Evolutionary conservation across 1,140 invertebrate species (phyloP), one percentile per base, ranked within the genome.

Genomic region (Laupala kohalensis): DNA sequence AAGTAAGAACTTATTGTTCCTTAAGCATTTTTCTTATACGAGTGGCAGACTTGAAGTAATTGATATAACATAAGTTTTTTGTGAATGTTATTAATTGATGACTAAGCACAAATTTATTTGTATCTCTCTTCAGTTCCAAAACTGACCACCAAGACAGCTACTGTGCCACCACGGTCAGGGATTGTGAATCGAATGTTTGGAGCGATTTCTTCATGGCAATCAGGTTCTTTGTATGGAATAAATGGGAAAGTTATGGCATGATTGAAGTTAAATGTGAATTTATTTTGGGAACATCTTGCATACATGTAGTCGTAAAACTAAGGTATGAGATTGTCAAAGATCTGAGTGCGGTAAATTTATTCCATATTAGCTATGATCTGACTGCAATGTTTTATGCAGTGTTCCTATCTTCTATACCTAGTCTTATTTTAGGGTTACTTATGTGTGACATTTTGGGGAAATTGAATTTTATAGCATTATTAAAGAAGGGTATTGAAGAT

Each of bases 211-310:
- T 85, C 79, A 37, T 76, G 84, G 86, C 25, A 87, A 86, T 79
- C 81, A 84, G 69, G 79, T 87, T 27, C 78, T 87, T 30, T 85
- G 84, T 77, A 81, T 78, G 67, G 83, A 86, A 15, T 84, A 86
- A 25, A 86, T n/a, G 86, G 78, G 81, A 78, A 74, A 85, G 84
- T 23, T 82, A 81, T 69, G 78, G 76, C 19, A 78, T 83, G 25
- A 76, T 80, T 0, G 78, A 25, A 65, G 37, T 29, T 53, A 70
- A 15, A 13, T 62, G 15, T 64, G 62, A 63, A 64, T 67, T 29
- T 65, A 70, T 19, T 73, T 19, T 53, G 37, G 37, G 37, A 53
- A 53, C 37, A 13, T n/a, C n/a, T n/a, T n/a, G n/a, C n/a, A n/a
- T n/a, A n/a, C n/a, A n/a, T n/a, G n/a, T n/a, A n/a, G n/a, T n/a